These are phyloP conservation scores for Gnathonemus longibarbis DNA, from an alignment of 2,113 vertebrate species.

Conservation along the genomic window DNA sequence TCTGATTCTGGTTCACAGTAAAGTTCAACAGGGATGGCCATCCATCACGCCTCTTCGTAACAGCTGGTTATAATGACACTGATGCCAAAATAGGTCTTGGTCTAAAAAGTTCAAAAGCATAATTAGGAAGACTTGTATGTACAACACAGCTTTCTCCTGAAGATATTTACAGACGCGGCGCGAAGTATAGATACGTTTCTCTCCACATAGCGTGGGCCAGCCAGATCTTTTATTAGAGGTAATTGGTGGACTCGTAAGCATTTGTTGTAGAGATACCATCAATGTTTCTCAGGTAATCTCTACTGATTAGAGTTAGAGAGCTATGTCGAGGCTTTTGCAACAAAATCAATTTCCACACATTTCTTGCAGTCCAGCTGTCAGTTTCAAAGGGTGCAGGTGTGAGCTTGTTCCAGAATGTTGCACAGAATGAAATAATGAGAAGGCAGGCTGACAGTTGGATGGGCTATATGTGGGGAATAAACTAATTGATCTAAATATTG, in stretches of 20 bases:
- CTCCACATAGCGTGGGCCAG: neutral
- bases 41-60: neutral
- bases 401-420: neutral
- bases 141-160: neutral
- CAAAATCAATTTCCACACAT: slow-evolving; percentile 10
- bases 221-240: neutral
- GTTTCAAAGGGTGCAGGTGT: neutral
- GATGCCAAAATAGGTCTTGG: neutral
- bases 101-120: neutral
- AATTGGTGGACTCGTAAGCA: neutral
- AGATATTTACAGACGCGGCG: neutral
- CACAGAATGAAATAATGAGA: neutral
- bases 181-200: neutral
- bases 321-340: neutral
- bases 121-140: neutral
- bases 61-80: neutral
- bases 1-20: neutral
- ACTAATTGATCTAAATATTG: slow-evolving; percentile 4
- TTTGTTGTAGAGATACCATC: slow-evolving; percentile 10
- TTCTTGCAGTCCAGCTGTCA: neutral
- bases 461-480: neutral
- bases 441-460: neutral
- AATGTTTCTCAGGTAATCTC: neutral
- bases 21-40: neutral
- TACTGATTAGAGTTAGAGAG: slow-evolving; percentile 5